Percentiles rank a stretch among this genome's conserved stretches.
Evolutionary conservation across 1,140 invertebrate species (phyloP).

Genomic region (Forficula auricularia): DNA sequence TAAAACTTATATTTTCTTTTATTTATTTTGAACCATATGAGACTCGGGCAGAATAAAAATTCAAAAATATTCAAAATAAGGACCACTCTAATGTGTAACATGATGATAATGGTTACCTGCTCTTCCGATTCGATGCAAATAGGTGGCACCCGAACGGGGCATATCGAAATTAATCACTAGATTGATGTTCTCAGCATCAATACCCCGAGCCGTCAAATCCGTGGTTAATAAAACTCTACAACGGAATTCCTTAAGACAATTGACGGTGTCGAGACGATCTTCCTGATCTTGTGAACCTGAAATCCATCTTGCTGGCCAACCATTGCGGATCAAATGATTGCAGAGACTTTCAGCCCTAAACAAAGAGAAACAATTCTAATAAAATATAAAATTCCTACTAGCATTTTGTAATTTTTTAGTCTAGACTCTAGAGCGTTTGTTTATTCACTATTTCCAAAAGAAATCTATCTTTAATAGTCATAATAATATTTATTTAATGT

Average conservation of each 20-base stretch:
- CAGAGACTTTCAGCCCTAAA: constrained; percentile 40
- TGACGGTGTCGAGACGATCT: constrained; percentile 54
- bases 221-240: constrained; percentile 79
- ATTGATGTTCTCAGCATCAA: constrained; percentile 84
- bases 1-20: no score
- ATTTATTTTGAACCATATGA: no score
- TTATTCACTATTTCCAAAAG: no score
- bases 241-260: constrained; percentile 56
- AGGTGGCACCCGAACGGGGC: constrained; percentile 65
- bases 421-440: no score
- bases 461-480: no score
- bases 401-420: no score
- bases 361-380: background rate
- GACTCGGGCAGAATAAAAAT: no score
- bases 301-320: constrained; percentile 54
- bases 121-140: constrained; percentile 88
- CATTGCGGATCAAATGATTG: constrained; percentile 44
- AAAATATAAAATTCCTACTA: background rate
- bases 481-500: no score
- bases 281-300: constrained; percentile 58
- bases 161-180: constrained; percentile 85
- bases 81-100: no score
- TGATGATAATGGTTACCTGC: constrained; percentile 26
- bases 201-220: constrained; percentile 66
- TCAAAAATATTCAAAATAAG: no score